Evolutionary conservation across 2,113 vertebrate species (phyloP), one percentile per base, ranked within the genome.

Genomic region (Riparia riparia): DNA sequence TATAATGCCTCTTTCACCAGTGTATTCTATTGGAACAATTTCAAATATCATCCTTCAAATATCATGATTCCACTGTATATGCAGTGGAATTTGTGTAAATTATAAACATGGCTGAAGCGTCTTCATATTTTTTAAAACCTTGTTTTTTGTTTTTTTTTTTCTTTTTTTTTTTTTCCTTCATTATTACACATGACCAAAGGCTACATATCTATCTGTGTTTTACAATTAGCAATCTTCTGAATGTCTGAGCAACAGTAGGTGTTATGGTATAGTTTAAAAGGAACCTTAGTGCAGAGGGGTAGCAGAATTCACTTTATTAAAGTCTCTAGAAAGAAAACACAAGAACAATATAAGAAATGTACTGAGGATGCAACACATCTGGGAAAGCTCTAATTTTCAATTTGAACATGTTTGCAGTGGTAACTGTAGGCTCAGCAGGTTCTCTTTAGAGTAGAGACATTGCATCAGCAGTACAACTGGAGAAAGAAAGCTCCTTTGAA

Each of bases 351-450:
- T 72, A n/a, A 93, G 47, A 92, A 92, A 89, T 85, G 22, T 47
- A 42, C 19, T 56, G 17, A 77, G 47, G 39, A 80, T 70, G 39
- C 50, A 89, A 21, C n/a, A 72, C 44, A 86, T 41, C 49, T 72
- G 70, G 34, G 44, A 96, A 61, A 19, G 53, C 42, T 32, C 22
- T 92, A 93, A 86, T 88, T 91, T 93, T 90, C 50, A 96, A 91
- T 71, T 4, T 37, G 58, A 94, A 96, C 60, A 47, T 85, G 28
- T 70, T 92, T 95, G 24, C 66, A 72, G 4, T 71, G 17, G 13
- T 74, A 91, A 61, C 44, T 90, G 6, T 54, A 60, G 39, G 18
- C 22, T 96, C 91, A 90, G 54, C 57, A 71, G 91, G 45, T 91
- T 93, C 42, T 85, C 16, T 70, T n/a, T 86, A 92, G 17, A 86